phyloP scores from a whole-genome alignment of 2,797 vertebrate genomes.

The Poeciliopsis turneri region DNA sequence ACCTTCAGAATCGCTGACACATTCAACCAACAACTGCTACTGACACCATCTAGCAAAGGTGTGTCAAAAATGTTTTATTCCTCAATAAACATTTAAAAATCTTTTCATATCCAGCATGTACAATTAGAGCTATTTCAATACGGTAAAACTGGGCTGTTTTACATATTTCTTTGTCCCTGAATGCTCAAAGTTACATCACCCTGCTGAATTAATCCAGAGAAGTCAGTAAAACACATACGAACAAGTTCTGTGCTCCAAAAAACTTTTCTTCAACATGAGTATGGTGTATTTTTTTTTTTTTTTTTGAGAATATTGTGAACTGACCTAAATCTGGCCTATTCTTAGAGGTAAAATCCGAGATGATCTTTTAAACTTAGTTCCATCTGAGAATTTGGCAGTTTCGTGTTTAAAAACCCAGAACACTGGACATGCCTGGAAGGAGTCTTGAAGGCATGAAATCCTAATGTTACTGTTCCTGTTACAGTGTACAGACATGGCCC shows the following conservation, averaged over 20 bases:
- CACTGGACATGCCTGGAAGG: constrained; percentile 63
- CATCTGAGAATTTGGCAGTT: constrained; percentile 55
- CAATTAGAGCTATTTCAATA: background rate
- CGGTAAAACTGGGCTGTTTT: background rate
- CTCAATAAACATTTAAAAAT: too few species aligned
- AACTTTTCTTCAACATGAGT: constrained; percentile 29
- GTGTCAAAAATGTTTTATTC: too few species aligned
- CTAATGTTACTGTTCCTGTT: constrained; percentile 66
- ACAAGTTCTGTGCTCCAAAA: constrained; percentile 21
- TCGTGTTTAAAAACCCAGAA: constrained; percentile 61
- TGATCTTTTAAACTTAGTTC: constrained; percentile 42
- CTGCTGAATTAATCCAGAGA: constrained; percentile 16
- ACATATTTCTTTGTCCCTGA: background rate
- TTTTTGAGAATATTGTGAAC: constrained; percentile 58
- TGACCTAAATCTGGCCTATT: constrained; percentile 62
- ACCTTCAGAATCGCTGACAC: too few species aligned
- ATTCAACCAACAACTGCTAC: too few species aligned
- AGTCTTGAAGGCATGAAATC: constrained; percentile 65
- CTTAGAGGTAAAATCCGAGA: constrained; percentile 48
- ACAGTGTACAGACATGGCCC: constrained; percentile 73
- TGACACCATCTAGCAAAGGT: too few species aligned
- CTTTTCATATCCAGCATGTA: too few species aligned
- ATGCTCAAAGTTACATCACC: constrained; percentile 14
- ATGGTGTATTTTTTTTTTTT: constrained; percentile 20
- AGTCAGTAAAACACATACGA: constrained; percentile 7